Evolutionary conservation across 2,888 invertebrate genomes (phyloP).

Genomic region (Brachycybe producta): DNA sequence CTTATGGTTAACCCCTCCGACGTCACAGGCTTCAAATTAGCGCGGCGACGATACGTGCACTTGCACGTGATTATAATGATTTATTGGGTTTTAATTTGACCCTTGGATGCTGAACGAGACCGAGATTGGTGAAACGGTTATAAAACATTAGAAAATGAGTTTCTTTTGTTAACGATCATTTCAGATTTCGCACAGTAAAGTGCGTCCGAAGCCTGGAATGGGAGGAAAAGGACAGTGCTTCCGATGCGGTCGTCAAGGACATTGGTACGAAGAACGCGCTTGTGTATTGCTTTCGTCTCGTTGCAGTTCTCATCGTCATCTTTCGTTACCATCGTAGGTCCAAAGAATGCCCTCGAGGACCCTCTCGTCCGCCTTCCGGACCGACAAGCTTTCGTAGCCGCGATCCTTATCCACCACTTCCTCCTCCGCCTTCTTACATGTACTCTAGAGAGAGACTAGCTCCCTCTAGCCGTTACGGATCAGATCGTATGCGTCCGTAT

Average conservation of each 20-base stretch:
- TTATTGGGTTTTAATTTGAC: too few relatives aligned
- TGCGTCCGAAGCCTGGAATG: slow-evolving; percentile 18
- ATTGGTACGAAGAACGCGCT: too few relatives aligned
- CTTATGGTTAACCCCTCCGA: too few relatives aligned
- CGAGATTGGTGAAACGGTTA: too few relatives aligned
- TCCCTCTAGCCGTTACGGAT: slow-evolving; percentile 13
- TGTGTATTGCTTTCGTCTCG: neutral
- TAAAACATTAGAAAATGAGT: too few relatives aligned
- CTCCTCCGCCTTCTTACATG: slow-evolving; percentile 11
- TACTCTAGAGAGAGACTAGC: slow-evolving; percentile 1
- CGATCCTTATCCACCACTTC: slow-evolving; percentile 11
- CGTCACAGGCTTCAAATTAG: too few relatives aligned
- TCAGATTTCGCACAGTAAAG: slow-evolving; percentile 17
- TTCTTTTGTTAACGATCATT: too few relatives aligned
- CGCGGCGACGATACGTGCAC: too few relatives aligned
- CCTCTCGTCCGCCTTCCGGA: neutral
- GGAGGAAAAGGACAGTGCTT: slow-evolving; percentile 19
- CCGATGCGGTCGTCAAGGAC: slow-evolving; percentile 16
- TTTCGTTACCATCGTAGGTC: slow-evolving; percentile 12
- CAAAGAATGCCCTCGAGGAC: slow-evolving; percentile 14
- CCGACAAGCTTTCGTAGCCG: slow-evolving; percentile 1
- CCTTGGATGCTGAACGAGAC: too few relatives aligned
- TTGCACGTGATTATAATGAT: too few relatives aligned
- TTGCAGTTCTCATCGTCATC: neutral
- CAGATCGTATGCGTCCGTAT: slow-evolving; percentile 24